Evolutionary conservation across 2,113 vertebrate species (phyloP).

Genomic region (Macaca mulatta): DNA sequence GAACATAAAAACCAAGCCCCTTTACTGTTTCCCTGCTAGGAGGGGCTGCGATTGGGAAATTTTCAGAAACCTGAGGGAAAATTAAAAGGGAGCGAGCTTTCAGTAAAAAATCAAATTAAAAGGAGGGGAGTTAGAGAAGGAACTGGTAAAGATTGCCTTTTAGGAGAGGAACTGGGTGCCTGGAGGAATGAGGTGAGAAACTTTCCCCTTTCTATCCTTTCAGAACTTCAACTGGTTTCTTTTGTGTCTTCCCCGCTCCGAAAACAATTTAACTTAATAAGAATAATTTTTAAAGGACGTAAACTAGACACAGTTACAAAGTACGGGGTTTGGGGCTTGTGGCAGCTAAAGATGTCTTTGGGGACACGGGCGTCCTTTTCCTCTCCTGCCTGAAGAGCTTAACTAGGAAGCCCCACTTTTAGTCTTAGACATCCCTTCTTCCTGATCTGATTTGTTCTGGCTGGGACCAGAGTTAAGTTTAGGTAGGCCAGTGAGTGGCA

Average conservation of each 20-base stretch:
- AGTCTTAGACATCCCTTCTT: not conserved
- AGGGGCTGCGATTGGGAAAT: not conserved
- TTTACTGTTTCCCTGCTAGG: not conserved
- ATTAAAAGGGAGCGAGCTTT: not conserved
- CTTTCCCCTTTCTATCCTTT: not conserved
- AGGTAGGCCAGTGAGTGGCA: not conserved
- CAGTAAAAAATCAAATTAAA: not conserved
- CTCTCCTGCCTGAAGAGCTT: not conserved
- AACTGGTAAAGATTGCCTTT: not conserved
- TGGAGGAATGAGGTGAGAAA: constrained; percentile 12
- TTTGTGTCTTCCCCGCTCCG: not conserved
- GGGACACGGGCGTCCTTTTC: not conserved
- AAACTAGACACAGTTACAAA: not conserved
- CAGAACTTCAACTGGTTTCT: not conserved
- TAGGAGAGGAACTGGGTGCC: not conserved
- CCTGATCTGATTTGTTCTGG: not conserved
- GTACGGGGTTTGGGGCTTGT: not conserved
- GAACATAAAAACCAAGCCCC: not conserved
- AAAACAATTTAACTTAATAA: not conserved
- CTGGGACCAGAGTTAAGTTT: not conserved
- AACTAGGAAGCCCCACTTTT: not conserved
- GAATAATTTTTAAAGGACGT: not conserved
- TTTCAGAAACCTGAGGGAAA: constrained; percentile 16
- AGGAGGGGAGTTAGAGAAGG: not conserved
- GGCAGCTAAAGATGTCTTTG: not conserved